phyloP scores from a whole-genome alignment of 1,140 invertebrate genomes.

The Drosophila burlai region DNA sequence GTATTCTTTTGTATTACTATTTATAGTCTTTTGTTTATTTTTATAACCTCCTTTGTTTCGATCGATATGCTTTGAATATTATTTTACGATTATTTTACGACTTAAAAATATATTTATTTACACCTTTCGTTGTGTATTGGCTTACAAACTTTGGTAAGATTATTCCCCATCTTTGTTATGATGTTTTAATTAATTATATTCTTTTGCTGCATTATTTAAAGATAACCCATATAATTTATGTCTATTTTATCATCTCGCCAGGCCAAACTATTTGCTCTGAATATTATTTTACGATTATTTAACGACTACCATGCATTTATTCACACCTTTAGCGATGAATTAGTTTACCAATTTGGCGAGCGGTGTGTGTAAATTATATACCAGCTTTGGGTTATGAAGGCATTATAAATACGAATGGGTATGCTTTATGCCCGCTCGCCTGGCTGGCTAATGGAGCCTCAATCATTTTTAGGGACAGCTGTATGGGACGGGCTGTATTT shows the following conservation, averaged over 20 bases:
- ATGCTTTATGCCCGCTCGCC: slow-evolving; percentile 27
- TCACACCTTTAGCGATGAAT: slow-evolving; percentile 26
- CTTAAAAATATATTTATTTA: slow-evolving; percentile 12
- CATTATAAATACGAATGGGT: slow-evolving; percentile 28
- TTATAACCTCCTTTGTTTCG: not conserved
- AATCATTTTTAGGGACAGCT: slow-evolving; percentile 41
- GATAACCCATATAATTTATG: not conserved
- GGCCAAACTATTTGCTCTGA: not conserved
- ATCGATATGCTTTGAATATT: not conserved
- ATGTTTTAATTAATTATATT: slow-evolving; percentile 15
- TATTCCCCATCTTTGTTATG: not conserved
- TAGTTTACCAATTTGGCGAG: slow-evolving; percentile 1
- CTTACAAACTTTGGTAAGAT: not conserved
- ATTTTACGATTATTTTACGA: slow-evolving; percentile 13
- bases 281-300: slow-evolving; percentile 16
- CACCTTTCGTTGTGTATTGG: not conserved
- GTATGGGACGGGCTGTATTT: slow-evolving; percentile 29
- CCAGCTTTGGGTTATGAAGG: slow-evolving; percentile 17
- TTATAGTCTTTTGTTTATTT: not conserved
- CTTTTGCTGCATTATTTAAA: not conserved
- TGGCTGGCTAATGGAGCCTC: slow-evolving; percentile 36
- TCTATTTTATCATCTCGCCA: not conserved
- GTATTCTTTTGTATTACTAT: not conserved
- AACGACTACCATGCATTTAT: slow-evolving; percentile 11
- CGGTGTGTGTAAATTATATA: slow-evolving; percentile 5